These are phyloP conservation scores for Colinus virginianus DNA, from an alignment of 2,113 vertebrate species.

Conservation along the genomic window DNA sequence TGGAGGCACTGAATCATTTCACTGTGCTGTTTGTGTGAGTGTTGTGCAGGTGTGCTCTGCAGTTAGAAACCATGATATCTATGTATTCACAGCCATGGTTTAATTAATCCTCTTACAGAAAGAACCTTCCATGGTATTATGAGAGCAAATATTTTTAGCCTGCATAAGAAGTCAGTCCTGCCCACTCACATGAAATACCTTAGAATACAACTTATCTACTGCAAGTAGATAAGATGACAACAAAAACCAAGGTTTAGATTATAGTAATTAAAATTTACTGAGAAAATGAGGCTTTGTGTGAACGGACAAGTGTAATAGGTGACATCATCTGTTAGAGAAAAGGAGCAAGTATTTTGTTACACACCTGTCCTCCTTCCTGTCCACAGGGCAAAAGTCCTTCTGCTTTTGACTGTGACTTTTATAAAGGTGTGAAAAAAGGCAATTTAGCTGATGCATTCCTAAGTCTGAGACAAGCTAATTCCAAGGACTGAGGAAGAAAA, in stretches of 20 bases:
- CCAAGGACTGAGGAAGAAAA: not conserved
- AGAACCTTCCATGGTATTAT: conserved; percentile 38
- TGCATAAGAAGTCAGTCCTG: not conserved
- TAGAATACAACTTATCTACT: conserved; percentile 13
- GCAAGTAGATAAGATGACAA: conserved; percentile 23
- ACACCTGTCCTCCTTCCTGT: not conserved
- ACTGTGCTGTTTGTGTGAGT: not conserved
- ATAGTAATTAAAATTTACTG: conserved; percentile 32
- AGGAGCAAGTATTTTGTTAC: not conserved
- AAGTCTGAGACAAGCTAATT: not conserved
- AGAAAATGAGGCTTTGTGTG: not conserved
- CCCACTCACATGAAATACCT: conserved; percentile 22
- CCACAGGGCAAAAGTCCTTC: not conserved
- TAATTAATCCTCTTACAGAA: conserved; percentile 60
- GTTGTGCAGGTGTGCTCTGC: not conserved
- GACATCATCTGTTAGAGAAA: conserved; percentile 1
- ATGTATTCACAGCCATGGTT: conserved; percentile 38
- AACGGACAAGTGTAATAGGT: not conserved
- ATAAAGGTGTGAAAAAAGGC: not conserved
- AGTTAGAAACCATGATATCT: conserved; percentile 11
- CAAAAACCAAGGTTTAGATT: conserved; percentile 24
- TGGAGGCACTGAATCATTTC: not conserved
- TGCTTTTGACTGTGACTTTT: not conserved
- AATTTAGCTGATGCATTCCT: not conserved
- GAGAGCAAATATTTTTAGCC: conserved; percentile 61